Evolutionary conservation across 2,113 vertebrate species (phyloP).

Genomic region (Eclectus roratus): DNA sequence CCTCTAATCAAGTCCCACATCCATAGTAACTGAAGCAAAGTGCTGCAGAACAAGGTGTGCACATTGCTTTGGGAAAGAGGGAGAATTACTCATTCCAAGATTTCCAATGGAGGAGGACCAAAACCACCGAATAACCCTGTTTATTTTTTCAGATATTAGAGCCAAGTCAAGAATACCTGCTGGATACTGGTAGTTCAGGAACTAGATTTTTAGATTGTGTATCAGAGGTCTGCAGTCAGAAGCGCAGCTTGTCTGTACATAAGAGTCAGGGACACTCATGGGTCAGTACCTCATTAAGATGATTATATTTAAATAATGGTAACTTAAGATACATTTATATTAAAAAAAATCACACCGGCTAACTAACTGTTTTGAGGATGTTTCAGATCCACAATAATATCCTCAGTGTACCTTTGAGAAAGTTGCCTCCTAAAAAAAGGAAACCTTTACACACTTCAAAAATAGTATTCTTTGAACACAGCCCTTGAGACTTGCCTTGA

Average conservation of each 20-base stretch:
- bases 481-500: neutral
- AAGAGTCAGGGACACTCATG: neutral
- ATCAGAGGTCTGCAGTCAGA: neutral
- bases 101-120: fast-evolving
- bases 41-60: fast-evolving
- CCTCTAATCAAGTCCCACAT: too few species aligned
- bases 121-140: neutral
- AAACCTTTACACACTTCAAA: neutral
- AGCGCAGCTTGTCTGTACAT: fast-evolving
- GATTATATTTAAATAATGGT: neutral
- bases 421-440: neutral
- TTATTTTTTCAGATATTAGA: neutral
- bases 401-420: neutral
- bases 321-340: neutral
- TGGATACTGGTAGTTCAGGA: neutral
- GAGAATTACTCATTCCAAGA: neutral
- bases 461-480: neutral
- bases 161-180: neutral
- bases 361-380: neutral
- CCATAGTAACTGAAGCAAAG: neutral
- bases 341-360: neutral
- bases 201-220: fast-evolving
- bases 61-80: neutral
- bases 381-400: neutral
- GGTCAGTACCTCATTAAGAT: neutral